Evolutionary conservation across 2,113 vertebrate genomes (phyloP).

Genomic region (Corythaeola cristata): DNA sequence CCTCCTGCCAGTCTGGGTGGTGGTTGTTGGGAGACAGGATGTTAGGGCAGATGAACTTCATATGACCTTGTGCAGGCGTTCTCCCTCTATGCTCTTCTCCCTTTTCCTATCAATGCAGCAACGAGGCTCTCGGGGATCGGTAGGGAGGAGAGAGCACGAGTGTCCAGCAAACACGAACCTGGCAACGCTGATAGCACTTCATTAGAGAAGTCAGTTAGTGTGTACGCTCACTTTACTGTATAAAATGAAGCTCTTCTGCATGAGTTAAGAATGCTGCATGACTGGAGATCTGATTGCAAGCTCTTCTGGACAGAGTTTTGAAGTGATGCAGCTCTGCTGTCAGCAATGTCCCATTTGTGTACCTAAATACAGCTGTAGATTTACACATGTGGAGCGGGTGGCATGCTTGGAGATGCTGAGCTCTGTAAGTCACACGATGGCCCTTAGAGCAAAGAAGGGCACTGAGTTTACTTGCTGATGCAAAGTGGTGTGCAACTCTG

Average conservation of each 20-base stretch:
- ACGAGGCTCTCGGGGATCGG: accelerated
- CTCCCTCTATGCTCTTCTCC: background rate
- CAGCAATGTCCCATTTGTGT: accelerated
- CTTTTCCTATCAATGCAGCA: background rate
- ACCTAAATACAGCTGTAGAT: background rate
- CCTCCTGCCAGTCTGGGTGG: background rate
- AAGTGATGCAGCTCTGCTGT: background rate
- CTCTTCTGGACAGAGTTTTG: background rate
- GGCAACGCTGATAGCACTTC: background rate
- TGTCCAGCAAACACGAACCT: background rate
- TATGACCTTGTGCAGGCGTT: too few relatives aligned
- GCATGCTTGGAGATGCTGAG: background rate
- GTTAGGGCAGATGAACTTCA: background rate
- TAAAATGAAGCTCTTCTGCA: background rate
- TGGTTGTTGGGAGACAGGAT: background rate
- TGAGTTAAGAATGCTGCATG: background rate
- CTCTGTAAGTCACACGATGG: background rate
- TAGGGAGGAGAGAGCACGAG: background rate
- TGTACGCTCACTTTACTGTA: too few relatives aligned
- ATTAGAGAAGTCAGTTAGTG: background rate
- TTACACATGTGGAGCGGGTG: too few relatives aligned
- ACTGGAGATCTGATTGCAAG: background rate
- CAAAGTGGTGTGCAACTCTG: background rate
- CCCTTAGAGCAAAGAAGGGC: background rate
- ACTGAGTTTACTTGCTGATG: background rate